Evolutionary conservation across 2,888 invertebrate genomes (phyloP).

Genomic region (Cephus pygmeus): DNA sequence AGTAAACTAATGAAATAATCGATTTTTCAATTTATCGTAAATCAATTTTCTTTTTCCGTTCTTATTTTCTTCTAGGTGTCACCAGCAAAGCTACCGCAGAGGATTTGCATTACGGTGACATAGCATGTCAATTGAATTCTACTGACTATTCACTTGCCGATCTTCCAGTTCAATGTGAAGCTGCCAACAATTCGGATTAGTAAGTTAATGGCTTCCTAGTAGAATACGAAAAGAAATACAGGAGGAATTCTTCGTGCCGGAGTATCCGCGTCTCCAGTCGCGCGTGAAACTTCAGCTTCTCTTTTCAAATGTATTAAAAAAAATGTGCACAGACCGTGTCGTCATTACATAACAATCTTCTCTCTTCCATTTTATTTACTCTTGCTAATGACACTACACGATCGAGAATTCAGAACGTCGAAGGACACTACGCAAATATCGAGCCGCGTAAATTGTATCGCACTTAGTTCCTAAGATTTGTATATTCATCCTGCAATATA

Average conservation of each 20-base stretch:
- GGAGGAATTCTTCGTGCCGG: not conserved
- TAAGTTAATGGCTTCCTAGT: slow-evolving; percentile 54
- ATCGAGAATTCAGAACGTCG: not conserved
- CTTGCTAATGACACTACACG: not conserved
- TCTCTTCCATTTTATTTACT: slow-evolving; percentile 17
- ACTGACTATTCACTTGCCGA: slow-evolving; percentile 69
- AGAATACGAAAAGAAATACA: slow-evolving; percentile 2
- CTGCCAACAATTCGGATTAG: slow-evolving; percentile 69
- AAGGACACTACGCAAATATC: not conserved
- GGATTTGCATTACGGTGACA: slow-evolving; percentile 88
- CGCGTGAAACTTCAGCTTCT: slow-evolving; percentile 20
- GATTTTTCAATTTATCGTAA: not conserved
- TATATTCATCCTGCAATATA: too few relatives aligned
- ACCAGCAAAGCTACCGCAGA: slow-evolving; percentile 88
- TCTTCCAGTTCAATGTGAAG: slow-evolving; percentile 70
- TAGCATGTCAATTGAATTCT: slow-evolving; percentile 82
- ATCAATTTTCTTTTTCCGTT: slow-evolving; percentile 11
- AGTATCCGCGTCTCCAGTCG: slow-evolving; percentile 19
- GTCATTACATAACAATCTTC: slow-evolving; percentile 28
- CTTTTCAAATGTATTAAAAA: slow-evolving; percentile 19
- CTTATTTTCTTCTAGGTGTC: slow-evolving; percentile 68
- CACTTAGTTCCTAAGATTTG: too few relatives aligned
- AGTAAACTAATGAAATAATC: not conserved
- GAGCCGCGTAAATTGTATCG: not conserved
- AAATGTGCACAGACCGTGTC: slow-evolving; percentile 22